Conservation (phyloP, 2,113 vertebrate species). For the Hemiprocne comata region DNA sequence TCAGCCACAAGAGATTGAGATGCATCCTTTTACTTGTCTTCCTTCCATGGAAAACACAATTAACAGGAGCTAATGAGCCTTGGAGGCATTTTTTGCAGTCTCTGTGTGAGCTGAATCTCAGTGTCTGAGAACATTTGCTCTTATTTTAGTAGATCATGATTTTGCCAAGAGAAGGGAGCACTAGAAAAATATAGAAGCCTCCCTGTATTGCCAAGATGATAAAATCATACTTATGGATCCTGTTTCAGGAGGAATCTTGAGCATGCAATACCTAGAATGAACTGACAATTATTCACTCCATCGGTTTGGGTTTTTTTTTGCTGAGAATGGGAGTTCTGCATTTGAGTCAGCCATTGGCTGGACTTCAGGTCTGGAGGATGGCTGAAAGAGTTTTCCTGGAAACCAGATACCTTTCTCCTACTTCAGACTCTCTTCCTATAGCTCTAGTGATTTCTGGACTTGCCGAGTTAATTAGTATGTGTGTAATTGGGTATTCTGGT, state of each 20-base stretch:
- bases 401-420: not conserved
- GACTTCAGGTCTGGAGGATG: not conserved
- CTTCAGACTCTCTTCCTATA: not conserved
- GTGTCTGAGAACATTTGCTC: not conserved
- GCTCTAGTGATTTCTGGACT: not conserved
- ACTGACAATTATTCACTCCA: not conserved
- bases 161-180: not conserved
- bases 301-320: not conserved
- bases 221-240: not conserved
- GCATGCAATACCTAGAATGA: not conserved
- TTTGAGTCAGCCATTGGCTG: not conserved
- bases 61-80: not conserved
- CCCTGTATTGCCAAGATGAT: not conserved
- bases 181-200: not conserved
- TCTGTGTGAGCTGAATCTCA: not conserved
- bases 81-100: not conserved
- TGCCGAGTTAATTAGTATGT: not conserved
- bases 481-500: not conserved
- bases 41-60: not conserved
- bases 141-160: not conserved
- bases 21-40: not conserved
- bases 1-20: not conserved
- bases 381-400: not conserved
- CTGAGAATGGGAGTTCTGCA: not conserved
- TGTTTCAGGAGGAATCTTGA: not conserved